These are phyloP conservation scores for Nylanderia fulva DNA, from an alignment of 1,140 invertebrate genomes.

Conservation along the genomic window DNA sequence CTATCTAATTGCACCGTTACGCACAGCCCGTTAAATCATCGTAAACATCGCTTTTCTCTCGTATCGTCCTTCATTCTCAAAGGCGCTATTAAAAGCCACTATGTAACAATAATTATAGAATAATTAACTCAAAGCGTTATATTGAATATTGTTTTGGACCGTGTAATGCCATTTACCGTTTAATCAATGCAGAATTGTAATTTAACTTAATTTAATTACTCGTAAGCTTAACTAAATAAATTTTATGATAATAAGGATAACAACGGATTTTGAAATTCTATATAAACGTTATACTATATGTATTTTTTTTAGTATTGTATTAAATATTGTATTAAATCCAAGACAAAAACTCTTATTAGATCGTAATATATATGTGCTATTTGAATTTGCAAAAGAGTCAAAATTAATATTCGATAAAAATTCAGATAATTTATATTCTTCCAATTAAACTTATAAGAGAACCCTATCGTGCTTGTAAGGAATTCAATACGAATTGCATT, in stretches of 20 bases:
- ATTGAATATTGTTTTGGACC: constrained; percentile 18
- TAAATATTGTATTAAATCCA: too few species aligned
- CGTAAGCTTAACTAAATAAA: constrained; percentile 34
- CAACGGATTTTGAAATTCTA: not conserved
- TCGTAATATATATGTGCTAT: not conserved
- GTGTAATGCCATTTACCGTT: constrained; percentile 17
- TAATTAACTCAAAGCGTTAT: constrained; percentile 3
- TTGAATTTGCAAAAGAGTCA: not conserved
- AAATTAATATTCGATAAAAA: constrained; percentile 20
- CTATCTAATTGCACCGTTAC: constrained; percentile 68
- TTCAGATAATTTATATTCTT: not conserved
- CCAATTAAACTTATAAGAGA: not conserved
- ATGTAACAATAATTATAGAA: constrained; percentile 6
- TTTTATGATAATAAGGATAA: not conserved
- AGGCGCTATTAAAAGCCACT: constrained; percentile 33
- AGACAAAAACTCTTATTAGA: too few species aligned
- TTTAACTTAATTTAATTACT: constrained; percentile 32
- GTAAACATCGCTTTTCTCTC: not conserved
- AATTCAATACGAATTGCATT: not conserved
- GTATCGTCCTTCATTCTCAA: not conserved
- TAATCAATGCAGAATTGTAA: constrained; percentile 32
- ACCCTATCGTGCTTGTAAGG: not conserved
- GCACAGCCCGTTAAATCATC: constrained; percentile 58
- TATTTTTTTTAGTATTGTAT: too few species aligned
- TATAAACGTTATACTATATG: too few species aligned